phyloP scores from a whole-genome alignment of 2,888 invertebrate genomes.

The Sisyra terminalis region DNA sequence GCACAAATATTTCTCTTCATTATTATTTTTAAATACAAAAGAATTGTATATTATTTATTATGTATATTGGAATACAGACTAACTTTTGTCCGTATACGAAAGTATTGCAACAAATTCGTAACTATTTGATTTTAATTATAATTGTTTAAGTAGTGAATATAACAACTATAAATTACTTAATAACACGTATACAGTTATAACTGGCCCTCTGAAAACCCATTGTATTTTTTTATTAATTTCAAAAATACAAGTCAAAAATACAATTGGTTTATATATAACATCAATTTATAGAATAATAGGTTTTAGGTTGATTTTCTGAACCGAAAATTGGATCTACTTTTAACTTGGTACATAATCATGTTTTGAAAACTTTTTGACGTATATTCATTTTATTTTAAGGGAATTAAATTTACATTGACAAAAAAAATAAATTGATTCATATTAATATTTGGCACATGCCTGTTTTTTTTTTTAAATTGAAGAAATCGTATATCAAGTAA shows the following conservation, averaged over 20 bases:
- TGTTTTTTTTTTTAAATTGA: too few relatives aligned
- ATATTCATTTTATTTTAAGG: too few relatives aligned
- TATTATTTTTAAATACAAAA: neutral
- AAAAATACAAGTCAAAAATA: neutral
- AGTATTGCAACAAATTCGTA: neutral
- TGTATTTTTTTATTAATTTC: neutral
- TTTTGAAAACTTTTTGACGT: too few relatives aligned
- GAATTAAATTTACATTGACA: too few relatives aligned
- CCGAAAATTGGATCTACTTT: too few relatives aligned
- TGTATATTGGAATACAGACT: too few relatives aligned
- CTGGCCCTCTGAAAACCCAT: constrained; percentile 4
- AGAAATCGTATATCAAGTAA: too few relatives aligned
- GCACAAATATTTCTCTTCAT: too few relatives aligned
- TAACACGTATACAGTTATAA: constrained; percentile 11
- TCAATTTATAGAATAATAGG: too few relatives aligned
- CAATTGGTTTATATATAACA: neutral
- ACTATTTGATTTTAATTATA: neutral
- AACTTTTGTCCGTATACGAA: constrained; percentile 2
- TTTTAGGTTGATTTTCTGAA: neutral
- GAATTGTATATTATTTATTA: neutral
- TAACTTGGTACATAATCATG: too few relatives aligned
- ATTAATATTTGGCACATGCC: too few relatives aligned
- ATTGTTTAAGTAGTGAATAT: constrained; percentile 3
- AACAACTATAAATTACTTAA: constrained; percentile 1
- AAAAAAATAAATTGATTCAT: too few relatives aligned